Evolutionary conservation across 2,113 vertebrate genomes (phyloP), one percentile per base, ranked within the genome.

Genomic region (Felis chaus): DNA sequence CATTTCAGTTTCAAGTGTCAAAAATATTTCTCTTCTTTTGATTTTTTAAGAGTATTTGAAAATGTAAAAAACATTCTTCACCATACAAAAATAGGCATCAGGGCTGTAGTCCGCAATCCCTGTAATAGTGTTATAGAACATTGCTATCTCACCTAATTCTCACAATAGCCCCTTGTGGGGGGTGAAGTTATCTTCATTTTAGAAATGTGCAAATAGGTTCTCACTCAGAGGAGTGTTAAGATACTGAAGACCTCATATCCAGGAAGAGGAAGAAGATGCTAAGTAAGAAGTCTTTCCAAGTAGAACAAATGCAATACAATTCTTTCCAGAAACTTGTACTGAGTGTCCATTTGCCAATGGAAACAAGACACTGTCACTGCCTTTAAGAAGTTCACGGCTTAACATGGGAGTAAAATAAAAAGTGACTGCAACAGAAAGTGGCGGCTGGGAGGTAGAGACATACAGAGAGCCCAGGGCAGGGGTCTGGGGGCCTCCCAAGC

Each of bases 151-250:
- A 61, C 33, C 68, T 74, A 66, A 53, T 68, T 88, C n/a, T 83
- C 73, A 68, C 25, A 78, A 50, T 12, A 39, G 10, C 1, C 63
- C 61, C 45, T 23, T 9, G 1, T 27, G 7, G 9, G 63, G 3
- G 1, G 10, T 74, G 36, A 85, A 85, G 76, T 61, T 53, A 91
- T 19, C 53, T 23, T 6, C 11, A 74, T 50, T 89, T 97, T 95
- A 92, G 18, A 97, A 94, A 82, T 29, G 19, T 97, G 48, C n/a
- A 79, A 96, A 90, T 1, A 65, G 41, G 33, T 61, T 93, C 85
- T 73, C 86, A 57, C 25, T 88, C 36, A 27, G 33, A 89, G 15
- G 31, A 63, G 18, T 82, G 71, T 36, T 9, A 45, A 91, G 91
- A 92, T 61, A 90, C 16, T 45, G 29, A 79, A 29, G 50, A 74